phyloP scores from a whole-genome alignment of 2,888 invertebrate species.

The Creontiades dilutus region DNA sequence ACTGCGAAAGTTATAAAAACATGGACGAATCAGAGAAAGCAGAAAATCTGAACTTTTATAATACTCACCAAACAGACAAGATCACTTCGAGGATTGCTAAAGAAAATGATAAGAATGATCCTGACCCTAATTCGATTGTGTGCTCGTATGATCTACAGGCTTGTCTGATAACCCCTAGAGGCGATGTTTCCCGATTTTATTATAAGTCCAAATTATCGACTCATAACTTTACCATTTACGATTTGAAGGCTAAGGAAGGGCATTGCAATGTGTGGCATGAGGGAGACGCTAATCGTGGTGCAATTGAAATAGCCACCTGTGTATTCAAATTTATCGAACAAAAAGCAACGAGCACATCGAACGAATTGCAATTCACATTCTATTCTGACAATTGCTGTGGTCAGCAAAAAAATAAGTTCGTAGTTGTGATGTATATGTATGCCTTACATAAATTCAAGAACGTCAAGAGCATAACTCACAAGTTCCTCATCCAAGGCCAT shows the following conservation, averaged over 20 bases:
- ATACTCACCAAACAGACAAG: background rate
- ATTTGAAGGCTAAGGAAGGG: conserved; percentile 58
- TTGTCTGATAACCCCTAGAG: background rate
- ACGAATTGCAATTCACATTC: conserved; percentile 9
- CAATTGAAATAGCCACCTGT: conserved; percentile 54
- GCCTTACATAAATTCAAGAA: background rate
- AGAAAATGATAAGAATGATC: conserved; percentile 21
- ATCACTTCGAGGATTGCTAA: conserved; percentile 15
- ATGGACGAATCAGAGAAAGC: background rate
- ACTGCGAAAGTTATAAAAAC: conserved; percentile 42
- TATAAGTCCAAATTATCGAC: conserved; percentile 61
- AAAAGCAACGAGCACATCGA: background rate
- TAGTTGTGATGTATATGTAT: conserved; percentile 40
- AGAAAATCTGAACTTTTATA: background rate
- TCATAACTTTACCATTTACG: conserved; percentile 62
- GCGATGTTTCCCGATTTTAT: conserved; percentile 54
- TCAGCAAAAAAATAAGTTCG: conserved; percentile 50
- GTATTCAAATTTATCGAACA: conserved; percentile 37
- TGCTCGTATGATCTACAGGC: conserved; percentile 44
- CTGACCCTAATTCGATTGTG: conserved; percentile 23
- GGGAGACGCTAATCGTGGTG: conserved; percentile 56
- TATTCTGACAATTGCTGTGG: conserved; percentile 55
- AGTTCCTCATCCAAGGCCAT: conserved; percentile 51
- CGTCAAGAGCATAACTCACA: conserved; percentile 4
- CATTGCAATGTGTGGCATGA: conserved; percentile 69